A percentile compares a stretch with the other conserved stretches of the same genome.
phyloP scores from a whole-genome alignment of 2,888 invertebrate species.

The Glyphotaelius pellucidus region DNA sequence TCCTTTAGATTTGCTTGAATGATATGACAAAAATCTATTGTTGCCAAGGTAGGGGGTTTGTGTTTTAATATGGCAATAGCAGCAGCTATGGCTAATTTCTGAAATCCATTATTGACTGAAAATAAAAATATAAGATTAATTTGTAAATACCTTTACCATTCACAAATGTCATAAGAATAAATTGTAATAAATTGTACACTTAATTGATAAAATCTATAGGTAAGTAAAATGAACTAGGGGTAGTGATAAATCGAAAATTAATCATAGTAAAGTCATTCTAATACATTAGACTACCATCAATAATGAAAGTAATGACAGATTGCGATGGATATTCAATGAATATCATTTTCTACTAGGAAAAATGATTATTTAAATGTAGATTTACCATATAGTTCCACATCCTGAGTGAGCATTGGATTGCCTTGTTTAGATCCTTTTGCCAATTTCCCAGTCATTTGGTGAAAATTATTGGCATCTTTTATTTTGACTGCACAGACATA shows the following conservation, averaged over 20 bases:
- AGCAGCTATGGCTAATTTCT: slow-evolving; percentile 52
- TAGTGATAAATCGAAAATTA: not conserved
- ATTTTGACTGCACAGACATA: not conserved
- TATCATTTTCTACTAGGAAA: not conserved
- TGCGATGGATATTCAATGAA: not conserved
- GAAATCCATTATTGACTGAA: slow-evolving; percentile 45
- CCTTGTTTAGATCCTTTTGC: not conserved
- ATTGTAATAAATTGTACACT: not conserved
- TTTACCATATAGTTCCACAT: not conserved
- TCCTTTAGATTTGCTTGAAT: slow-evolving; percentile 25
- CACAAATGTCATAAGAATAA: not conserved
- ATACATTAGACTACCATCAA: not conserved
- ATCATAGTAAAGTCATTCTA: not conserved
- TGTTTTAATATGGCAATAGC: slow-evolving; percentile 60
- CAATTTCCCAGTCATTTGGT: not conserved
- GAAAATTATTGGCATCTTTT: not conserved
- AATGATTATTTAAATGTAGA: not conserved
- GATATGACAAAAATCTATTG: slow-evolving; percentile 52
- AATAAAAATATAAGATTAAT: not conserved
- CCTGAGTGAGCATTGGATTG: not conserved
- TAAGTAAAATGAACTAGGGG: not conserved
- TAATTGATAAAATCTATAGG: not conserved
- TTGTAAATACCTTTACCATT: not conserved
- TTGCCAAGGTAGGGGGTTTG: slow-evolving; percentile 55
- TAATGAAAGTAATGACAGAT: not conserved